Conservation (phyloP, 2,888 invertebrate genomes). For the Mechanitis mazaeus region DNA sequence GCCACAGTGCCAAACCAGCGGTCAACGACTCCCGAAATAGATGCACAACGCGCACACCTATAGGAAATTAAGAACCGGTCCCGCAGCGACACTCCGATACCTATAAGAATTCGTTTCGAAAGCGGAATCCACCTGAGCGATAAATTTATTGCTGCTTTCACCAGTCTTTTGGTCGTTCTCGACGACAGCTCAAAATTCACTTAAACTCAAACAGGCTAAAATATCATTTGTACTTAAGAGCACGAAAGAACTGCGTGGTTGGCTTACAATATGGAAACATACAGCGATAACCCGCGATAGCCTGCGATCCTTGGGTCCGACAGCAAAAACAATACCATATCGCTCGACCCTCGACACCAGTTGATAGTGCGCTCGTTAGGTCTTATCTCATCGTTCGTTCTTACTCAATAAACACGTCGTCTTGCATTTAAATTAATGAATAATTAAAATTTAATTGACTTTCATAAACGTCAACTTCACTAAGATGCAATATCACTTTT, state of each 20-base stretch:
- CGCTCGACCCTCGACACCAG: constrained; percentile 35
- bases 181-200: constrained; percentile 13
- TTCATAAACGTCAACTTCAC: background rate
- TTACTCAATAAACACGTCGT: constrained; percentile 12
- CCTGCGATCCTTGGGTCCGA: constrained; percentile 28
- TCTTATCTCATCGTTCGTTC: constrained; percentile 18
- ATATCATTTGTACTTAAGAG: constrained; percentile 4
- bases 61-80: constrained; percentile 69
- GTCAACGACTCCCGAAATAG: constrained; percentile 76
- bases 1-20: constrained; percentile 62
- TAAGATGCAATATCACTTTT: too few relatives aligned
- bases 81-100: constrained; percentile 50
- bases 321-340: constrained; percentile 34
- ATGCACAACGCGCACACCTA: constrained; percentile 64
- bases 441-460: background rate
- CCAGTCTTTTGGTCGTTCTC: constrained; percentile 39
- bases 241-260: constrained; percentile 25
- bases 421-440: background rate
- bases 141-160: constrained; percentile 65
- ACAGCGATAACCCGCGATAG: constrained; percentile 33
- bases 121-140: constrained; percentile 68
- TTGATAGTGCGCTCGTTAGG: constrained; percentile 27
- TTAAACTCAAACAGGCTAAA: background rate
- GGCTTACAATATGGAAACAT: constrained; percentile 21
- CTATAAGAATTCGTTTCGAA: constrained; percentile 70